Evolutionary conservation across 2,113 vertebrate genomes (phyloP).

Genomic region (Chaetorhynchus papuensis): DNA sequence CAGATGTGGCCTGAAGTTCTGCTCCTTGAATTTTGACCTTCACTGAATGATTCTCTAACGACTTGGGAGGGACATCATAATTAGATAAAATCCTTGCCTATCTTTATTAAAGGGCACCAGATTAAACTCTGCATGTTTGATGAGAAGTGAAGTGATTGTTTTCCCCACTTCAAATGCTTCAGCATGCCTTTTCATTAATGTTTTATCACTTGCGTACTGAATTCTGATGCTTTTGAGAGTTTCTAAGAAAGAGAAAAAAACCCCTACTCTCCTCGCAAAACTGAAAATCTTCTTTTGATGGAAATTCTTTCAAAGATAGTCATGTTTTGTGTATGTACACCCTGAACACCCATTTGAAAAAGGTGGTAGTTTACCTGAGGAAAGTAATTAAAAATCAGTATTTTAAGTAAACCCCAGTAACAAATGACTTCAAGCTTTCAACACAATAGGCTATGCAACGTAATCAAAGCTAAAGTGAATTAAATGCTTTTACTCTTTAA

Average conservation of each 20-base stretch:
- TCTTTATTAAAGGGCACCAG: constrained; percentile 21
- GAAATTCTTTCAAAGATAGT: not conserved
- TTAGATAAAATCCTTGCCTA: constrained; percentile 36
- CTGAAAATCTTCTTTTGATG: not conserved
- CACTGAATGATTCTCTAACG: not conserved
- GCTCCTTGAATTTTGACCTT: constrained; percentile 52
- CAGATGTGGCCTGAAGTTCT: constrained; percentile 1
- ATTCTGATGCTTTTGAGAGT: constrained; percentile 17
- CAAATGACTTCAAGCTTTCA: not conserved
- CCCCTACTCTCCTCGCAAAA: not conserved
- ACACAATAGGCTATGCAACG: not conserved
- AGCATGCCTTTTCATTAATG: constrained; percentile 49
- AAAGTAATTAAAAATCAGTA: constrained; percentile 5
- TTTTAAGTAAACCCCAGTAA: not conserved
- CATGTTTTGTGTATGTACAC: not conserved
- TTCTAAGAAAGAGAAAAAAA: not conserved
- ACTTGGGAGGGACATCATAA: constrained; percentile 51
- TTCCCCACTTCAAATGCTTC: constrained; percentile 40
- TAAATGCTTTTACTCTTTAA: not conserved
- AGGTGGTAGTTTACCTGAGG: not conserved
- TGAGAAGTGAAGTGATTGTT: constrained; percentile 57
- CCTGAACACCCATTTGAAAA: not conserved
- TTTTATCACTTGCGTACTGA: constrained; percentile 28
- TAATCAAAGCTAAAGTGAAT: constrained; percentile 10
- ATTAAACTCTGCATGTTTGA: constrained; percentile 55